A percentile compares a stretch with the other conserved stretches of the same genome.
phyloP scores from a whole-genome alignment of 2,113 vertebrate species.

The Paracanthobrama guichenoti region DNA sequence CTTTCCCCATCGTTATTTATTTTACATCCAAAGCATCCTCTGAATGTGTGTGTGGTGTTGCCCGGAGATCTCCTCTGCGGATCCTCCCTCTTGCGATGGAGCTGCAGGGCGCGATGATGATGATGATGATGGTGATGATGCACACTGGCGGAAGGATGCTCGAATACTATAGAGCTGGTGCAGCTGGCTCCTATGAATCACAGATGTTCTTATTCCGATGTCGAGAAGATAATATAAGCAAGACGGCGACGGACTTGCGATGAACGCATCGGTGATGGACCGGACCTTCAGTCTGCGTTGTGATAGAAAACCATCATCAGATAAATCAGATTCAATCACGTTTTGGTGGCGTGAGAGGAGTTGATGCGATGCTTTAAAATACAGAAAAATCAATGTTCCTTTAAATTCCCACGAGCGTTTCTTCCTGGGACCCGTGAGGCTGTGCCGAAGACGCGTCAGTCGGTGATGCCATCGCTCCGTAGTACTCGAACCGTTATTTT shows the following conservation, averaged over 20 bases:
- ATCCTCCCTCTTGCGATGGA: slow-evolving; percentile 60
- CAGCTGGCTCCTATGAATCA: slow-evolving; percentile 62
- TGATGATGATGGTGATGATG: slow-evolving; percentile 48
- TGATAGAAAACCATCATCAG: slow-evolving; percentile 12
- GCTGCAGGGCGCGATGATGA: slow-evolving; percentile 59
- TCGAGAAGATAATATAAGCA: background rate
- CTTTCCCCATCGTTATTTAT: slow-evolving; percentile 90
- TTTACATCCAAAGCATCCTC: slow-evolving; percentile 79
- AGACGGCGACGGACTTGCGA: background rate
- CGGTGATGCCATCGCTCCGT: slow-evolving; percentile 65
- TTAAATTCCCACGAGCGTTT: slow-evolving; percentile 33
- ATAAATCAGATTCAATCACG: slow-evolving; percentile 31
- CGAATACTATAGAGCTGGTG: slow-evolving; percentile 49
- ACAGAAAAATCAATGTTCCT: slow-evolving; percentile 6
- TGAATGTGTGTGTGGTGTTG: slow-evolving; percentile 63
- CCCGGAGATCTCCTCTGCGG: slow-evolving; percentile 63
- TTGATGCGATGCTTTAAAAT: background rate
- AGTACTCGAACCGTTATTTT: slow-evolving; percentile 32
- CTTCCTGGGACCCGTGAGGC: slow-evolving; percentile 30
- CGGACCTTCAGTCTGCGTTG: background rate
- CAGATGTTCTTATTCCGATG: slow-evolving; percentile 49
- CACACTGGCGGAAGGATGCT: slow-evolving; percentile 51
- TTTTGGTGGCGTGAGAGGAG: slow-evolving; percentile 22
- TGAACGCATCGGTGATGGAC: background rate
- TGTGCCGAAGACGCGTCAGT: slow-evolving; percentile 61